phyloP scores from a whole-genome alignment of 1,140 invertebrate genomes.

The Aphidius gifuensis region DNA sequence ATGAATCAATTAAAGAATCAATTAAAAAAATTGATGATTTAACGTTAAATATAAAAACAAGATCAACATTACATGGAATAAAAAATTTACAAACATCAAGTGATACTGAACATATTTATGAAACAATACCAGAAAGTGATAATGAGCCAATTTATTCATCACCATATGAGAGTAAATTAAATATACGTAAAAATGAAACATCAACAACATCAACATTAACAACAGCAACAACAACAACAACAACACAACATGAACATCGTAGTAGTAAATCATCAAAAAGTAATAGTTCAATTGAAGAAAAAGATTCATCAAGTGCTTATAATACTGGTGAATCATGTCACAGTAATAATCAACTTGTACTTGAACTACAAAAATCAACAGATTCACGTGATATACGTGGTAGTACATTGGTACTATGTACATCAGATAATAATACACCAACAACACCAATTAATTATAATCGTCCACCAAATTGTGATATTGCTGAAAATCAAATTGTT shows the following conservation, averaged over 20 bases:
- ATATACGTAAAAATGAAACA: slow-evolving; percentile 2
- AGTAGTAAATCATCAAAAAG: slow-evolving; percentile 53
- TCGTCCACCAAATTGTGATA: slow-evolving; percentile 11
- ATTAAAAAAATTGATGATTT: slow-evolving; percentile 42
- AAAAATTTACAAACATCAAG: slow-evolving; percentile 40
- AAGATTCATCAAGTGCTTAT: slow-evolving; percentile 72
- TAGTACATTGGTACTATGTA: slow-evolving; percentile 53
- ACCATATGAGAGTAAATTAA: slow-evolving; percentile 57
- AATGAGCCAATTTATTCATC: slow-evolving; percentile 66
- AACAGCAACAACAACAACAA: slow-evolving; percentile 8
- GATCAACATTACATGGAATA: neutral
- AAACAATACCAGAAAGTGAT: slow-evolving; percentile 66
- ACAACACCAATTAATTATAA: slow-evolving; percentile 15
- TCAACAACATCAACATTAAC: slow-evolving; percentile 25
- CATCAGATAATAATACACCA: slow-evolving; percentile 29
- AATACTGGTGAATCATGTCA: slow-evolving; percentile 76
- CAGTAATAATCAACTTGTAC: slow-evolving; percentile 63
- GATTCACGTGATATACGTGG: slow-evolving; percentile 52
- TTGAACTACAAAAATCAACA: slow-evolving; percentile 56
- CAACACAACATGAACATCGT: slow-evolving; percentile 33
- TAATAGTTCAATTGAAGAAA: slow-evolving; percentile 59
- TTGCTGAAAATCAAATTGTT: slow-evolving; percentile 30
- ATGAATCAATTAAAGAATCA: slow-evolving; percentile 33
- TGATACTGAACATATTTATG: slow-evolving; percentile 66
- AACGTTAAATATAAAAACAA: slow-evolving; percentile 6